Base-by-base conservation (phyloP, 2,113 vertebrate genomes). In the Chinchilla lanigera region DNA sequence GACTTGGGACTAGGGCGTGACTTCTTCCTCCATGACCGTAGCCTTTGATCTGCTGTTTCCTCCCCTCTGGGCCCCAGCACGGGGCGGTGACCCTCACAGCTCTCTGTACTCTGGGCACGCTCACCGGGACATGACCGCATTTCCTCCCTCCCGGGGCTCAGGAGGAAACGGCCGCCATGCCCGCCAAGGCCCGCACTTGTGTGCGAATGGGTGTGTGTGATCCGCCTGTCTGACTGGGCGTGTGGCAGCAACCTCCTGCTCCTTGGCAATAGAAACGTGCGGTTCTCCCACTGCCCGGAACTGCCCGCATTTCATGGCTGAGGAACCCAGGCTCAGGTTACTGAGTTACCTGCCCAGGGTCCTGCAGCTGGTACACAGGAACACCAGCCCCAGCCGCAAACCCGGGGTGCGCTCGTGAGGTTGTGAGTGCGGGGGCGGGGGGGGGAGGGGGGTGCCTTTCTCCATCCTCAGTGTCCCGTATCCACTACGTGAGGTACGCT, bases 111-210 rank as follows among this genome's bases (percentile, higher is more conserved):
- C 44, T 10, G 19, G 41, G 58, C 50, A 65, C 47, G 33, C 28
- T 83, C 44, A 12, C 52, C 7, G 47, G 90, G 86, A 83, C 86
- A 86, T 58, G 2, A 33, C 73, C 20, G 28, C 14, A 2, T 41
- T 93, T 73, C 41, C 87, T 83, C 28, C 28, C 22, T 30, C 20
- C 47, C 63, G 54, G 93, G 38, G 28, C 58, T 78, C 19, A 5
- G 24, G 8, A 78, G 20, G 30, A 58, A 75, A 35, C 0, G 0
- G 44, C 73, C 16, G 6, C n/a, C 35, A 0, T 6, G 0, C 33
- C 47, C 35, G 1, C 33, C 41, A 24, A 35, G 20, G 50, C 44
- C 41, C 4, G 50, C 2, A 20, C 14, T 0, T 0, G 19, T 41
- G 60, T n/a, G 24, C 4, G 33, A 4, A 22, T 1, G 13, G 56